Evolutionary conservation across 2,113 vertebrate species (phyloP).

Genomic region (pig (Sus scrofa)): T2T-Sscrofa CM000818.6:133699501-133700000

Average conservation of each 20-base stretch:
- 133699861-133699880: neutral
- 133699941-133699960: neutral
- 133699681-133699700: neutral
- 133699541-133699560: neutral
- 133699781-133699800: neutral
- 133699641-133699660: neutral
- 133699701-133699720: neutral
- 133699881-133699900: neutral
- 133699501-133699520: neutral
- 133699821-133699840: neutral
- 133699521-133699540: neutral
- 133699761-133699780: fast-evolving
- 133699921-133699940: neutral
- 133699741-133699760: neutral
- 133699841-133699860: neutral
- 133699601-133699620: neutral
- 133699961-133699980: fast-evolving
- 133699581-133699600: neutral
- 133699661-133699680: neutral
- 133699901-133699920: neutral
- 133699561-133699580: neutral
- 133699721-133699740: neutral
- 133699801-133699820: neutral
- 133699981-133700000: neutral
- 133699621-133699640: fast-evolving